Evolutionary conservation across 2,888 invertebrate species (phyloP), one percentile per base, ranked within the genome.

Genomic region (Reticulitermes lucifugus): DNA sequence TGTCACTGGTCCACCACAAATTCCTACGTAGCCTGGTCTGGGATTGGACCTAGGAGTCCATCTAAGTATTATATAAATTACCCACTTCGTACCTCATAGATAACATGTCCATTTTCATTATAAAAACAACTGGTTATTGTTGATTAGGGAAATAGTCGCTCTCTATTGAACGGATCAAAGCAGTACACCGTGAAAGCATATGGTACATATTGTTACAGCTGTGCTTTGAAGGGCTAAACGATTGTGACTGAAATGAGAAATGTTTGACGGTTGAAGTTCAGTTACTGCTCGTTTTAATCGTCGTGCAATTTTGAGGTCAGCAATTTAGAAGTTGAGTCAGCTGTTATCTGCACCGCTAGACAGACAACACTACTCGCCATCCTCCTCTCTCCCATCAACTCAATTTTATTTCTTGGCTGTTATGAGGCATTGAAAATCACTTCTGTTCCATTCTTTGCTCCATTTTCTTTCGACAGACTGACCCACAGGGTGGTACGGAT

Each of bases 321-420:
- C 79, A 29, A 79, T 55, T 79, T 79, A n/a, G 51, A 51, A 79
- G 25, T 51, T 46, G 79, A 51, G n/a, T 79, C 79, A n/a, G n/a
- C 65, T 25, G n/a, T 9, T 65, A n/a, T 25, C 3, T 65, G 65
- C 55, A 18, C 18, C 55, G 14, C 55, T 55, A 55, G 25, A 65
- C n/a, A 65, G 65, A 65, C 65, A 65, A n/a, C 25, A 55, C 1
- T 18, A 14, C 18, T 55, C 18, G 5, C 2, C 9, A 25, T n/a
- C 65, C 65, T 65, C 25, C 6, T 9, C 12, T n/a, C 65, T n/a
- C 65, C 25, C 65, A 10, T 65, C 65, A 25, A 14, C 25, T 65
- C 65, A 25, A 25, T 9, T 65, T 65, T 65, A 25, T 25, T 65
- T 65, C 65, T 10, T 25, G n/a, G 6, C 65, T 65, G 25, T 65